phyloP scores from a whole-genome alignment of 1,140 invertebrate species.

The Drosophila nebulosa region DNA sequence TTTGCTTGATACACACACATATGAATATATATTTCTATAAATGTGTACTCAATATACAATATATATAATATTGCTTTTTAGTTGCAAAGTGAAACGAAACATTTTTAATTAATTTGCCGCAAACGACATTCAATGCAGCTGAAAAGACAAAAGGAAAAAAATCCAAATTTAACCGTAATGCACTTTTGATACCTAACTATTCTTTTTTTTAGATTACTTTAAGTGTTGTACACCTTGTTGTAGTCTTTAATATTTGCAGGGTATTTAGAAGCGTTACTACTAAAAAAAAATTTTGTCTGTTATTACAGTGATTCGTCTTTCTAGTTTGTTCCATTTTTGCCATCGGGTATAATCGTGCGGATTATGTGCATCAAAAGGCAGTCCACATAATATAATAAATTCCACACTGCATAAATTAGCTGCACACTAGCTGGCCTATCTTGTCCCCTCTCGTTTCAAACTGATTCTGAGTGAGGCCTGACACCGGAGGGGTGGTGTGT shows the following conservation, averaged over 20 bases:
- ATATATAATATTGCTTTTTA: slow-evolving; percentile 35
- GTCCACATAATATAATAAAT: background rate
- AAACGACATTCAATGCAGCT: slow-evolving; percentile 31
- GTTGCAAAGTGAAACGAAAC: slow-evolving; percentile 11
- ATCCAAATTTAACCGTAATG: background rate
- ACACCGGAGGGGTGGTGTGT: background rate
- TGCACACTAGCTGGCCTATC: too few species aligned
- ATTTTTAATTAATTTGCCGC: slow-evolving; percentile 53
- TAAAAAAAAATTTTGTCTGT: background rate
- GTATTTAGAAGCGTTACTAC: too few species aligned
- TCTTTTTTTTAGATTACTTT: background rate
- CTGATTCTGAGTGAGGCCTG: background rate
- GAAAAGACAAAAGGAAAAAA: background rate
- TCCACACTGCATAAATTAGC: slow-evolving; percentile 50
- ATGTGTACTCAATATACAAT: background rate
- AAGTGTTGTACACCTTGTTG: too few species aligned
- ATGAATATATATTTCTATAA: slow-evolving; percentile 1
- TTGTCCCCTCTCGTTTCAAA: background rate
- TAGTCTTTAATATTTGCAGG: too few species aligned
- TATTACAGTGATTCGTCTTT: background rate
- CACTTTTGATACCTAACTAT: background rate
- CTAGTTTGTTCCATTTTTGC: slow-evolving; percentile 8
- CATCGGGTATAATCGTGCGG: slow-evolving; percentile 25
- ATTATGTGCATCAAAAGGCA: slow-evolving; percentile 31
- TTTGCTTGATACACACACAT: slow-evolving; percentile 16